These are phyloP conservation scores for Tetragnatha versicolor DNA, from an alignment of 1,140 invertebrate species.

Conservation along the genomic window DNA sequence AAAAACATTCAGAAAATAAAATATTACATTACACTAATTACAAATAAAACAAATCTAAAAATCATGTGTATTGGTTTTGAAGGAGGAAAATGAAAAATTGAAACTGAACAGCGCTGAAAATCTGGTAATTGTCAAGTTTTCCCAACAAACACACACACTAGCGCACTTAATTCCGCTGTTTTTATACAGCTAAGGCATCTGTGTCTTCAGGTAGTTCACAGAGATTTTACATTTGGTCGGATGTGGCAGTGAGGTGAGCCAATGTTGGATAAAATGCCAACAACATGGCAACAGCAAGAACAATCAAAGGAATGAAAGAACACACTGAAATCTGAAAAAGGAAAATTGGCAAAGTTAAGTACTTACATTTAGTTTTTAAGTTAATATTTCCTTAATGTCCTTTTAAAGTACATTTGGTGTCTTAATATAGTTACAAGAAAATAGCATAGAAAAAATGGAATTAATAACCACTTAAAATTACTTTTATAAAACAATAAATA, in stretches of 20 bases:
- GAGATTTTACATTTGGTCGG: constrained; percentile 51
- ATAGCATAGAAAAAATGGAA: not conserved
- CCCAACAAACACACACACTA: not conserved
- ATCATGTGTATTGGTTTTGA: constrained; percentile 7
- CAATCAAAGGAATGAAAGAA: constrained; percentile 64
- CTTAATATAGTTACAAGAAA: not conserved
- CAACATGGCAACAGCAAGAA: constrained; percentile 64
- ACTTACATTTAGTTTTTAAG: not conserved
- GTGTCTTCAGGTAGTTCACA: constrained; percentile 9
- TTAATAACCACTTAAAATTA: too few species aligned
- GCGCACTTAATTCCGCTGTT: constrained; percentile 1
- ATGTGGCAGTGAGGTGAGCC: constrained; percentile 63
- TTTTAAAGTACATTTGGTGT: not conserved
- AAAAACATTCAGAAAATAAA: constrained; percentile 19
- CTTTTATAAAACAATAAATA: too few species aligned
- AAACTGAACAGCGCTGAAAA: constrained; percentile 14
- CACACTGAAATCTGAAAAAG: constrained; percentile 63
- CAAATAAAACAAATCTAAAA: constrained; percentile 46
- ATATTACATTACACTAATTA: constrained; percentile 51
- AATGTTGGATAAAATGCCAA: constrained; percentile 65
- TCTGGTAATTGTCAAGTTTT: not conserved
- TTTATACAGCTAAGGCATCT: constrained; percentile 49
- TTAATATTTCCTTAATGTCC: not conserved
- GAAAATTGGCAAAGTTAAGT: not conserved
- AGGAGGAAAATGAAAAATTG: constrained; percentile 1